Evolutionary conservation across 2,113 vertebrate species (phyloP).

Genomic region (Eonycteris spelaea): DNA sequence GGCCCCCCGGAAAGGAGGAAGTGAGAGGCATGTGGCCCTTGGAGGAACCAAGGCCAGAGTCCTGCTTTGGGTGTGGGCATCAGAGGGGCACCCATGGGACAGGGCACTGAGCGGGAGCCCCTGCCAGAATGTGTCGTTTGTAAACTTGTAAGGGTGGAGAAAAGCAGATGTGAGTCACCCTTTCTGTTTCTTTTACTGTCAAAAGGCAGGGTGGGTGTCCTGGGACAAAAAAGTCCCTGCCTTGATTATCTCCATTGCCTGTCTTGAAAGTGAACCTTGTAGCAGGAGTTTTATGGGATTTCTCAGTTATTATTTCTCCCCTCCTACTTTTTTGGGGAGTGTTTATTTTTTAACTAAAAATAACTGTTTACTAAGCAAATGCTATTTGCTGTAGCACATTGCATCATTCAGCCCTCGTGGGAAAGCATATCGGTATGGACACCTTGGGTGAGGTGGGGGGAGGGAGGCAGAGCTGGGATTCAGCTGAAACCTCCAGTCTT

Average conservation of each 20-base stretch:
- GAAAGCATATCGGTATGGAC: neutral
- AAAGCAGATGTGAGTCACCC: neutral
- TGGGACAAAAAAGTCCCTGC: neutral
- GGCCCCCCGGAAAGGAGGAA: neutral
- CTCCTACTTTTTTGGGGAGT: neutral
- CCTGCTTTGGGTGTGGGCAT: neutral
- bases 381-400: neutral
- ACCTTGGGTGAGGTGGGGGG: neutral
- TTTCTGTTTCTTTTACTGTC: neutral
- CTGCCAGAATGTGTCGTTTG: neutral
- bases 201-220: neutral
- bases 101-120: neutral
- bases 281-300: conserved; percentile 14
- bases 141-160: neutral
- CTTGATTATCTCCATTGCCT: neutral
- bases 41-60: neutral
- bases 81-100: accelerated
- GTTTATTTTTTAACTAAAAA: neutral
- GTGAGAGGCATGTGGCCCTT: neutral
- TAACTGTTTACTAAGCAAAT: conserved; percentile 23
- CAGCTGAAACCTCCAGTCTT: neutral
- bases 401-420: neutral
- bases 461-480: neutral
- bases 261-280: neutral
- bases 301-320: neutral